Percentiles rank a stretch among this genome's conserved stretches.
Conservation (phyloP, 1,140 invertebrate species). For the Varroa destructor region DNA sequence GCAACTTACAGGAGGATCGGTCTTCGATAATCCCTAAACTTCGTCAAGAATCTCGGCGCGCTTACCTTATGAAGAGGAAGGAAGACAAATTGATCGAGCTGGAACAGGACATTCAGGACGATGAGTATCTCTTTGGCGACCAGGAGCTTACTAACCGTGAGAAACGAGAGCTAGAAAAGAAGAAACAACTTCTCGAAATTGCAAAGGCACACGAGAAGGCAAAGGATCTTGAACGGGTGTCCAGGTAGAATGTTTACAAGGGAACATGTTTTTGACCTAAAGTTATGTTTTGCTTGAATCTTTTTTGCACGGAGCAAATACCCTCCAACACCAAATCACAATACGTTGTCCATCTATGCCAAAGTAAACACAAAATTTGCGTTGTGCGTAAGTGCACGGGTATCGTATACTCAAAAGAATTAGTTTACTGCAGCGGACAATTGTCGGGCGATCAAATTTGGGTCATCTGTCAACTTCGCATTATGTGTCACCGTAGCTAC, state of each 20-base stretch:
- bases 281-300: conserved; percentile 15
- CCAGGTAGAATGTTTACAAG: conserved; percentile 83
- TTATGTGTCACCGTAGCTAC: no score
- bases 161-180: conserved; percentile 66
- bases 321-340: no score
- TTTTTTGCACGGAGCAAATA: conserved; percentile 9
- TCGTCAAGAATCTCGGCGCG: conserved; percentile 72
- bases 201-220: conserved; percentile 93
- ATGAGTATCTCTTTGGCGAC: conserved; percentile 86
- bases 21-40: conserved; percentile 74
- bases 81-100: conserved; percentile 90
- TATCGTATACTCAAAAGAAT: no score
- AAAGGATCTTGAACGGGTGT: conserved; percentile 72
- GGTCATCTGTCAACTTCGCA: no score
- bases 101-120: conserved; percentile 85
- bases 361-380: no score
- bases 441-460: no score
- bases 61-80: conserved; percentile 89
- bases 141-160: conserved; percentile 71
- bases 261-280: conserved; percentile 41
- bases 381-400: no score
- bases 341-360: no score
- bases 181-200: conserved; percentile 73
- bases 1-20: conserved; percentile 49
- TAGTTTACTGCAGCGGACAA: no score